phyloP scores from a whole-genome alignment of 2,113 vertebrate genomes.

The Entomyzon cyanotis region DNA sequence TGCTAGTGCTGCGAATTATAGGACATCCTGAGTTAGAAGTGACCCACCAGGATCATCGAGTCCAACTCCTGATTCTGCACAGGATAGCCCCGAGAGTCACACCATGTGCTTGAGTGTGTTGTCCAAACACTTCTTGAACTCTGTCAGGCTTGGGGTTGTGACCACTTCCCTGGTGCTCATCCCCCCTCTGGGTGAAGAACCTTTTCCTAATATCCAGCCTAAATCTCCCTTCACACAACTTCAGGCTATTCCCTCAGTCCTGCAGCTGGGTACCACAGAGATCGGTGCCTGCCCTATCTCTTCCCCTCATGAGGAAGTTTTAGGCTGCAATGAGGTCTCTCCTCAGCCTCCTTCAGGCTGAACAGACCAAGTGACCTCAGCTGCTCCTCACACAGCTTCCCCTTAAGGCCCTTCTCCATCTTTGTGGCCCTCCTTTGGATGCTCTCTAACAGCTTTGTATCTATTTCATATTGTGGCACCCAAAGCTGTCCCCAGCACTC shows the following conservation, averaged over 20 bases:
- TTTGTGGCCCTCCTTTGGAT: neutral
- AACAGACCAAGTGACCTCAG: neutral
- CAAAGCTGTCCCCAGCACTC: accelerated
- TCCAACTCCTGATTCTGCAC: neutral
- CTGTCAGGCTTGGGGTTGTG: neutral
- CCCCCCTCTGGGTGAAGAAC: neutral
- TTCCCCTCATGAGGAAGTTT: neutral
- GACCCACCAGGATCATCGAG: neutral
- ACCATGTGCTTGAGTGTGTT: neutral
- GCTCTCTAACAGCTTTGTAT: neutral
- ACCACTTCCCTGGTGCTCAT: neutral
- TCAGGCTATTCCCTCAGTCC: neutral
- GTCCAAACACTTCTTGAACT: neutral
- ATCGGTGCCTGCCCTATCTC: neutral
- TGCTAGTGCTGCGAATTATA: neutral
- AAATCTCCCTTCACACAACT: neutral
- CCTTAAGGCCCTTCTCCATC: neutral
- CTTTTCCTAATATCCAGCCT: neutral
- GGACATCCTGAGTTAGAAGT: neutral
- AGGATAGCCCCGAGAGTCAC: neutral
- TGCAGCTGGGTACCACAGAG: neutral
- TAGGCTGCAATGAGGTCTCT: neutral
- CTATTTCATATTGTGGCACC: neutral
- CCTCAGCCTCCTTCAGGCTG: neutral
- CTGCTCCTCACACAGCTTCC: accelerated